Percentiles rank a stretch among this genome's conserved stretches.
phyloP scores from a whole-genome alignment of 1,140 invertebrate genomes.

The Formica selysi region DNA sequence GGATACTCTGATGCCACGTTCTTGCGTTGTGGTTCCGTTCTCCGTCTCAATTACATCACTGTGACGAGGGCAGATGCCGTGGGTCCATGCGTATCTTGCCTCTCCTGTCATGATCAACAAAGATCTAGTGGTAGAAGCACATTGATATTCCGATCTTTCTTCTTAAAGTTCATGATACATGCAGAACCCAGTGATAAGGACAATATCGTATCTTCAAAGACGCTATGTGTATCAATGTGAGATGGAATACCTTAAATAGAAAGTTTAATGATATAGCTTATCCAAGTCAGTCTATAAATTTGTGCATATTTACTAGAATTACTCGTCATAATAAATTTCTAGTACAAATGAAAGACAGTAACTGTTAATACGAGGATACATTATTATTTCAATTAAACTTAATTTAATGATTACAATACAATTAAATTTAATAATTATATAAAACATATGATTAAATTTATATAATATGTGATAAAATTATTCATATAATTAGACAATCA shows the following conservation, averaged over 20 bases:
- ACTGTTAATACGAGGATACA: no score
- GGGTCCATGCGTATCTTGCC: slow-evolving; percentile 93
- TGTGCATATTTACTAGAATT: neutral
- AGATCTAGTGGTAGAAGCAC: slow-evolving; percentile 92
- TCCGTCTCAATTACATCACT: slow-evolving; percentile 90
- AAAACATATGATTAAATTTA: neutral
- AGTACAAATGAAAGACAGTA: neutral
- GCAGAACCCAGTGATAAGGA: slow-evolving; percentile 95
- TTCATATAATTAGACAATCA: neutral
- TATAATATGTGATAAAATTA: neutral
- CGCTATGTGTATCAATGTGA: slow-evolving; percentile 97
- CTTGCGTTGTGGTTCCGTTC: slow-evolving; percentile 86
- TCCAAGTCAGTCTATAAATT: neutral
- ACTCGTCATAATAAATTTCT: neutral
- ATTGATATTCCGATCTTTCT: slow-evolving; percentile 88
- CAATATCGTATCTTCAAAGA: slow-evolving; percentile 95
- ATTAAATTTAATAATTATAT: neutral
- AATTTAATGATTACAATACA: neutral
- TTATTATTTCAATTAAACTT: no score
- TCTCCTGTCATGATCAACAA: slow-evolving; percentile 94
- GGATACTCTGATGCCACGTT: slow-evolving; percentile 91
- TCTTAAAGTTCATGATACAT: slow-evolving; percentile 95
- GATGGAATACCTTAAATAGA: slow-evolving; percentile 93
- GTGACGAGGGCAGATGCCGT: slow-evolving; percentile 94
- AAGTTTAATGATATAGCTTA: neutral